Conservation (phyloP, 2,888 invertebrate genomes). For the Tribolium freemani region DNA sequence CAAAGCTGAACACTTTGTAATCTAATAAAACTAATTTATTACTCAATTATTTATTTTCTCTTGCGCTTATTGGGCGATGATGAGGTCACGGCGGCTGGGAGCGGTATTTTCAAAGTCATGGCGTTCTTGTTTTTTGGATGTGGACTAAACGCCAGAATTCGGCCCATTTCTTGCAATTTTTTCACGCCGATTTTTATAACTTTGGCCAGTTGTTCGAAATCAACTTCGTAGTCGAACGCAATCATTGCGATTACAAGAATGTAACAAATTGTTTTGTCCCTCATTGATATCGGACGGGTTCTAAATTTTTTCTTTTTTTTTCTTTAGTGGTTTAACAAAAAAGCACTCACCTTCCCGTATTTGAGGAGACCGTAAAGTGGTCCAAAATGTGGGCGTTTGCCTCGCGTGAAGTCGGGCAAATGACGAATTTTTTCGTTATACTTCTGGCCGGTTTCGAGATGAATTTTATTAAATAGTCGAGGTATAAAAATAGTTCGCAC, state of each 20-base stretch:
- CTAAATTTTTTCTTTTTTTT: conserved; percentile 48
- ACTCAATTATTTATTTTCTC: conserved; percentile 38
- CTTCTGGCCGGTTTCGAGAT: conserved; percentile 53
- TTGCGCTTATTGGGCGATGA: conserved; percentile 50
- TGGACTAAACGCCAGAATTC: conserved; percentile 59
- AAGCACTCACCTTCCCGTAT: conserved; percentile 53
- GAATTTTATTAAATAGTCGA: conserved; percentile 61
- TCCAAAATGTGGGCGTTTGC: conserved; percentile 60
- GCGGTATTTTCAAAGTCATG: conserved; percentile 58
- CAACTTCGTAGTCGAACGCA: conserved; percentile 58
- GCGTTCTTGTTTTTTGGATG: conserved; percentile 50
- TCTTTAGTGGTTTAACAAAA: conserved; percentile 28
- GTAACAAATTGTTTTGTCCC: conserved; percentile 63
- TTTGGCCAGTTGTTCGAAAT: conserved; percentile 58
- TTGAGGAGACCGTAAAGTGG: conserved; percentile 54
- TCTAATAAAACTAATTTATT: conserved; percentile 46
- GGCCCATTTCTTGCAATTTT: conserved; percentile 61
- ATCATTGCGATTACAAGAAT: conserved; percentile 62
- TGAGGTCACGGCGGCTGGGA: conserved; percentile 57
- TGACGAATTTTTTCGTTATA: conserved; percentile 55
- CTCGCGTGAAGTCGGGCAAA: conserved; percentile 59
- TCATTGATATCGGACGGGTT: conserved; percentile 62
- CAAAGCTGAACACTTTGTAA: conserved; percentile 44
- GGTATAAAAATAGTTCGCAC: conserved; percentile 60
- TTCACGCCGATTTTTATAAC: conserved; percentile 61